phyloP scores from a whole-genome alignment of 2,888 invertebrate species.

The Leuctra nigra region DNA sequence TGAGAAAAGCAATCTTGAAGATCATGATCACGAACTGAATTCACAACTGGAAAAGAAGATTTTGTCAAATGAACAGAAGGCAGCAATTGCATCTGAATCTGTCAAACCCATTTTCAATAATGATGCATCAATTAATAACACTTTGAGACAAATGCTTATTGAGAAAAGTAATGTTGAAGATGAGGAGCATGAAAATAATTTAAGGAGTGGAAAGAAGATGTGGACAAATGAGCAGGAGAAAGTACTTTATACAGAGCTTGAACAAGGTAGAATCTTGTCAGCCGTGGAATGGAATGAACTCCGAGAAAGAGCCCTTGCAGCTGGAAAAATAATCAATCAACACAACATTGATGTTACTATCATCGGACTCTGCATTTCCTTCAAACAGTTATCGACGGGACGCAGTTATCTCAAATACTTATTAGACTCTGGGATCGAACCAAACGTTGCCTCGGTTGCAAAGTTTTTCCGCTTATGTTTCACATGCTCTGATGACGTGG shows the following conservation, averaged over 20 bases:
- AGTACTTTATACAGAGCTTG: background rate
- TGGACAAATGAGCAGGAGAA: slow-evolving; percentile 7
- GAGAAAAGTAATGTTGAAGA: background rate
- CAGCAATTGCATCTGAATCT: background rate
- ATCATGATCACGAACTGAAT: background rate
- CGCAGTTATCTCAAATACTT: slow-evolving; percentile 53
- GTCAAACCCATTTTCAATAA: background rate
- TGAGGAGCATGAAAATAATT: background rate
- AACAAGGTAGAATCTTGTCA: slow-evolving; percentile 9
- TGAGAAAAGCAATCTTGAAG: background rate
- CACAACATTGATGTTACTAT: slow-evolving; percentile 55
- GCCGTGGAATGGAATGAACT: slow-evolving; percentile 39
- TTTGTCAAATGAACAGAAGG: slow-evolving; percentile 5
- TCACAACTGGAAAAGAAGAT: background rate
- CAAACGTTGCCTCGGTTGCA: slow-evolving; percentile 52
- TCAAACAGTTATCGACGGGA: slow-evolving; percentile 45
- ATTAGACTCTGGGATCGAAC: slow-evolving; percentile 40
- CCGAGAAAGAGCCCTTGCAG: slow-evolving; percentile 42
- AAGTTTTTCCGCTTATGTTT: slow-evolving; percentile 51
- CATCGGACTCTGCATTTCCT: slow-evolving; percentile 45
- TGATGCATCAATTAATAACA: background rate
- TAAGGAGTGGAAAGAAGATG: background rate
- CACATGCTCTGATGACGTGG: slow-evolving; percentile 35
- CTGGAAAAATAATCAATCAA: slow-evolving; percentile 40
- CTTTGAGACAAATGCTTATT: background rate